A percentile compares a stretch with the other conserved stretches of the same genome.
phyloP scores from a whole-genome alignment of 2,797 vertebrate species.

The Lemur catta region DNA sequence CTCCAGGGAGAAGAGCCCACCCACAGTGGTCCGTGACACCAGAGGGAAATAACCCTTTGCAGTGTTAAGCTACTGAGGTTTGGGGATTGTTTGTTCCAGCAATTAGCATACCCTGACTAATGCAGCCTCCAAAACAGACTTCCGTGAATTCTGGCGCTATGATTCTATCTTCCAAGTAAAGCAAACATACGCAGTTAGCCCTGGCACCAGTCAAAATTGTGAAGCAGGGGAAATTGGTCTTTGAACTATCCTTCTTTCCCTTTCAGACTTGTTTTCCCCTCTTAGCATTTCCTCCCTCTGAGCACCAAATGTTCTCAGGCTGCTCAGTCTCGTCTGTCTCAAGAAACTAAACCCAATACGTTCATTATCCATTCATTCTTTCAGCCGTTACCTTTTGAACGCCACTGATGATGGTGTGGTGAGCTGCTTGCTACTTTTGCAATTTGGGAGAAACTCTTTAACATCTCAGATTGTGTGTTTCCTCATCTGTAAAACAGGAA shows the following conservation, averaged over 20 bases:
- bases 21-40: neutral
- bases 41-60: neutral
- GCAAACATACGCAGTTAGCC: constrained; percentile 69
- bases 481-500: neutral
- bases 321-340: constrained; percentile 71
- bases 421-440: neutral
- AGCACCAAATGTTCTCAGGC: constrained; percentile 76
- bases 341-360: constrained; percentile 60
- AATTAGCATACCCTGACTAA: constrained; percentile 62
- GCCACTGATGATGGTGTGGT: neutral
- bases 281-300: constrained; percentile 73
- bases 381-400: neutral
- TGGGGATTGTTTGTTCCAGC: constrained; percentile 46
- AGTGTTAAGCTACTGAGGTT: neutral
- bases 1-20: no score
- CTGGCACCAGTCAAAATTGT: constrained; percentile 57
- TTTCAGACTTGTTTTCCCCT: constrained; percentile 75
- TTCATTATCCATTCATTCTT: constrained; percentile 22
- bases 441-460: neutral
- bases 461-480: neutral
- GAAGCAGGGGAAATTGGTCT: constrained; percentile 65
- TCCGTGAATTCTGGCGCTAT: constrained; percentile 59
- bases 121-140: constrained; percentile 67
- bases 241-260: constrained; percentile 72
- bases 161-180: constrained; percentile 60